A percentile compares a stretch with the other conserved stretches of the same genome.
Evolutionary conservation across 1,140 invertebrate genomes (phyloP).

Genomic region (Drosophila teissieri): DNA sequence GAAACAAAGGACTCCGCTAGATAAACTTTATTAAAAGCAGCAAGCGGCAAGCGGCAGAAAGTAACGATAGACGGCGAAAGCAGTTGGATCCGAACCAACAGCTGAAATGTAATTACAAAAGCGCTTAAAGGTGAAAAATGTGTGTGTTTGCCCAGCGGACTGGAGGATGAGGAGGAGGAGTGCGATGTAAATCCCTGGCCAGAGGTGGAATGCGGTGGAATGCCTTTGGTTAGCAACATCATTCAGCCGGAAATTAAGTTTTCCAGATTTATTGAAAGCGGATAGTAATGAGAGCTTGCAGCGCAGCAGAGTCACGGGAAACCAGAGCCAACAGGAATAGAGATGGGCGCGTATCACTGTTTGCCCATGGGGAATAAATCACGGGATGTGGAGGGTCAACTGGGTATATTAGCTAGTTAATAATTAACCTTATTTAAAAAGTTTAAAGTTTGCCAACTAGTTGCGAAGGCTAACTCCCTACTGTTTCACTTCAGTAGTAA

Average conservation of each 20-base stretch:
- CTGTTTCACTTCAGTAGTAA: conserved; percentile 3
- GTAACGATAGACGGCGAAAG: conserved; percentile 25
- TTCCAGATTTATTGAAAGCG: conserved; percentile 84
- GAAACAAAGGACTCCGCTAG: conserved; percentile 79
- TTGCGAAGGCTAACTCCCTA: background rate
- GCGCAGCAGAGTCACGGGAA: conserved; percentile 17
- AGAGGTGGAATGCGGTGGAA: conserved; percentile 10
- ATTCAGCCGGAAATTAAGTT: conserved; percentile 84
- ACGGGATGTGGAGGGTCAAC: background rate
- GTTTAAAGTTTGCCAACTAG: no score
- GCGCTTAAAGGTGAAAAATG: conserved; percentile 80
- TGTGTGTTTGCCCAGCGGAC: conserved; percentile 25
- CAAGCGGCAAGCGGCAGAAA: conserved; percentile 46
- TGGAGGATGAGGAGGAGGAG: conserved; percentile 1
- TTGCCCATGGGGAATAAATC: conserved; percentile 24
- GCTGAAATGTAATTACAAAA: conserved; percentile 82
- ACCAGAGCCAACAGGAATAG: conserved; percentile 33
- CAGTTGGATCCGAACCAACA: conserved; percentile 17
- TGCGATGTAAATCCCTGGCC: conserved; percentile 6
- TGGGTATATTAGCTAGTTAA: background rate
- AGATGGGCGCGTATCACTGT: conserved; percentile 40
- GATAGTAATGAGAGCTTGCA: conserved; percentile 78
- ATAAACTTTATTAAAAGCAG: conserved; percentile 82
- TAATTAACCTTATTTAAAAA: no score
- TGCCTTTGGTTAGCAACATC: conserved; percentile 56